Conservation (phyloP, 2,888 invertebrate species). For the Cephus sareptanus region DNA sequence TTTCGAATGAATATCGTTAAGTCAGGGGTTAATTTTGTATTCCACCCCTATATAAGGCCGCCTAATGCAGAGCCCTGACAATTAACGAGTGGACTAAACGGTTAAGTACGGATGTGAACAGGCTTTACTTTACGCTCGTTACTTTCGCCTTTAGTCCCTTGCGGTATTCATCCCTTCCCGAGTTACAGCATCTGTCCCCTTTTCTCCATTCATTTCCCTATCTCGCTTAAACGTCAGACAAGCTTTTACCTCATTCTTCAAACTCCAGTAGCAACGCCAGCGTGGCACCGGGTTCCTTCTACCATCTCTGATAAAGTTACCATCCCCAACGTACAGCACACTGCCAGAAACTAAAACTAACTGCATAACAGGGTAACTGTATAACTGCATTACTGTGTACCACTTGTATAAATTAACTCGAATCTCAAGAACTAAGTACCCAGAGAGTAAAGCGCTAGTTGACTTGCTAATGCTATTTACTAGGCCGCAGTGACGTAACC, state of each 20-base stretch:
- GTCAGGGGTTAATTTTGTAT: slow-evolving; percentile 10
- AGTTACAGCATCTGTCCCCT: neutral
- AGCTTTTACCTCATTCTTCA: neutral
- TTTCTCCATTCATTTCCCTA: neutral
- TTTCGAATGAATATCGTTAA: slow-evolving; percentile 17
- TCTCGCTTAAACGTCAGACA: neutral
- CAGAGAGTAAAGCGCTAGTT: slow-evolving; percentile 58
- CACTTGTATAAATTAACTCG: slow-evolving; percentile 64
- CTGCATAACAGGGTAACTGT: slow-evolving; percentile 51
- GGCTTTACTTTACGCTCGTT: slow-evolving; percentile 7
- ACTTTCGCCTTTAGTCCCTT: neutral
- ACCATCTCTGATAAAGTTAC: neutral
- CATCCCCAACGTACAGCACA: neutral
- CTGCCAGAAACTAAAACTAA: slow-evolving; percentile 51
- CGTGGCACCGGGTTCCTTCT: neutral
- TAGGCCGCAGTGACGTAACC: slow-evolving; percentile 45
- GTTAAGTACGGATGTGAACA: slow-evolving; percentile 11
- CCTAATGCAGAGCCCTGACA: slow-evolving; percentile 10
- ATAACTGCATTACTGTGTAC: slow-evolving; percentile 57
- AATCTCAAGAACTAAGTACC: slow-evolving; percentile 63
- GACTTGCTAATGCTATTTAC: slow-evolving; percentile 64
- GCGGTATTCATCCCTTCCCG: neutral
- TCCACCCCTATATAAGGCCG: neutral
- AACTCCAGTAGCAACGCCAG: neutral
- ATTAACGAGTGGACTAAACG: slow-evolving; percentile 16